A percentile compares a stretch with the other conserved stretches of the same genome.
Evolutionary conservation across 2,797 vertebrate genomes (phyloP).

Genomic region (Halcyon leucocephala): DNA sequence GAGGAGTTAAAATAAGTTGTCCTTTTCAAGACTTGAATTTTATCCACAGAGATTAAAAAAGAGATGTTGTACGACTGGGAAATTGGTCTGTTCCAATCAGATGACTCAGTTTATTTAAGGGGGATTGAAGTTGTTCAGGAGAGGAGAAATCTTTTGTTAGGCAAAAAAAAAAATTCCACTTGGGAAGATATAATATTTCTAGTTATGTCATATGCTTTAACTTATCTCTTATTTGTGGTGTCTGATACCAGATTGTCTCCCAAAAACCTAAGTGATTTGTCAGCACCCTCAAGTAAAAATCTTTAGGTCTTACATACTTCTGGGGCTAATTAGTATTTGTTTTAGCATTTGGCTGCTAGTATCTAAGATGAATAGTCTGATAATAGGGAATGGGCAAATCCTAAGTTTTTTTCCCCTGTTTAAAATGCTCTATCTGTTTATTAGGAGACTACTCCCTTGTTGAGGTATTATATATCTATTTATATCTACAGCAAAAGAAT

Average conservation of each 20-base stretch:
- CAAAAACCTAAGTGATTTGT: neutral
- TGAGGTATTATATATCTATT: neutral
- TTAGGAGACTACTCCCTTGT: neutral
- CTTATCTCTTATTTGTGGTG: neutral
- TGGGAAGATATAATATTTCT: neutral
- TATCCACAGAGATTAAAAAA: neutral
- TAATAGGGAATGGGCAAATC: neutral
- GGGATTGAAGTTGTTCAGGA: neutral
- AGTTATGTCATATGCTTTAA: neutral
- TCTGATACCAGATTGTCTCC: neutral
- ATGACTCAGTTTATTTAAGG: neutral
- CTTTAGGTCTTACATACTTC: neutral
- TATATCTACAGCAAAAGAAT: neutral
- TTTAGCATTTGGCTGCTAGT: neutral
- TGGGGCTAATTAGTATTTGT: neutral
- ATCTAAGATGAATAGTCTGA: neutral
- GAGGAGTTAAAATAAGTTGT: neutral
- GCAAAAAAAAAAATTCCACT: neutral
- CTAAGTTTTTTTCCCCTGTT: neutral
- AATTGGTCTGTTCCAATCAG: neutral
- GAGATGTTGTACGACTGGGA: neutral
- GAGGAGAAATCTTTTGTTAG: neutral
- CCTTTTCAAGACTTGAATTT: neutral
- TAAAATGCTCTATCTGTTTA: neutral
- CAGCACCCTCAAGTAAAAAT: neutral